Conservation (phyloP, 2,797 vertebrate species). For the Eupleurogrammus muticus region DNA sequence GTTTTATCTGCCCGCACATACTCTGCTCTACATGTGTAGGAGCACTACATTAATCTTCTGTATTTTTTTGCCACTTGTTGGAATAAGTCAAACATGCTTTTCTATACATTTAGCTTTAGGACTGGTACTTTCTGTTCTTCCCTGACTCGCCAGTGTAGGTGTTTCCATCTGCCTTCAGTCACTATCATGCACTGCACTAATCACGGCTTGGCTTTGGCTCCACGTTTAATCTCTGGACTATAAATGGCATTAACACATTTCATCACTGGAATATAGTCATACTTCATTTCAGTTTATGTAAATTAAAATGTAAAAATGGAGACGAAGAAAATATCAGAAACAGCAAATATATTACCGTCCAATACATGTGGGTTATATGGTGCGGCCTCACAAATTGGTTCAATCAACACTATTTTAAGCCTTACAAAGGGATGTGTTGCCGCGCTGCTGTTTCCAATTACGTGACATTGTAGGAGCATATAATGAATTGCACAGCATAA, state of each 20-base stretch:
- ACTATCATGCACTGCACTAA: neutral
- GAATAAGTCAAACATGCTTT: too few species aligned
- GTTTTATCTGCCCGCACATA: conserved; percentile 20
- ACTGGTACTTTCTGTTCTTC: neutral
- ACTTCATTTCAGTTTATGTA: too few species aligned
- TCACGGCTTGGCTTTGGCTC: neutral
- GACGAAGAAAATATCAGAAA: neutral
- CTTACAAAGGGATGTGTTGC: too few species aligned
- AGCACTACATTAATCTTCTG: too few species aligned
- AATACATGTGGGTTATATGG: neutral
- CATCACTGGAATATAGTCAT: neutral
- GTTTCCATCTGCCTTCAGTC: neutral
- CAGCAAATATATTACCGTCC: too few species aligned
- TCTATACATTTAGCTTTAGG: neutral
- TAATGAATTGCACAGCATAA: too few species aligned
- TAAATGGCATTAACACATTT: neutral
- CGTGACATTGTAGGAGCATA: neutral
- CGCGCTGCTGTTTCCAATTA: neutral
- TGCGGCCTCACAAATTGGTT: too few species aligned
- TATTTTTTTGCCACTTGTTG: too few species aligned
- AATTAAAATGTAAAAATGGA: neutral
- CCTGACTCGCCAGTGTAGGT: neutral
- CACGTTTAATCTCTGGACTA: neutral
- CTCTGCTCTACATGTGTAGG: neutral
- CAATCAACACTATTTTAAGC: neutral